These are phyloP conservation scores for Drosophila anomalata DNA, from an alignment of 2,888 invertebrate species.

Conservation along the genomic window DNA sequence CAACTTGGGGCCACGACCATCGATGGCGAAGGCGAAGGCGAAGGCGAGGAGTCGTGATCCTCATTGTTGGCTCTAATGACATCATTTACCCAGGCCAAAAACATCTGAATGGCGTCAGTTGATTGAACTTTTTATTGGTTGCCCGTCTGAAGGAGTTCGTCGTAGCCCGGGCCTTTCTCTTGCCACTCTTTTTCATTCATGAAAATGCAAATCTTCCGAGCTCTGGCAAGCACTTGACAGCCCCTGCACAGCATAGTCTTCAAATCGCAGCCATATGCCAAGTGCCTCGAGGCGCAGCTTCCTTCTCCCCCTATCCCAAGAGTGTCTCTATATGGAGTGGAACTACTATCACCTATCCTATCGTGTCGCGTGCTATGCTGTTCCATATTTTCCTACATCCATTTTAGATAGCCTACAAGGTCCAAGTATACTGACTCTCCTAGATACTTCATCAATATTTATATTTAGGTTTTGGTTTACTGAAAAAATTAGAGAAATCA, in stretches of 20 bases:
- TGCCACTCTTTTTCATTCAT: constrained; percentile 63
- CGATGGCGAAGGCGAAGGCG: constrained; percentile 12
- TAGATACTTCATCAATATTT: background rate
- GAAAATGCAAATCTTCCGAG: constrained; percentile 67
- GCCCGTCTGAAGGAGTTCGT: constrained; percentile 30
- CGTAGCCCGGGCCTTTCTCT: constrained; percentile 54
- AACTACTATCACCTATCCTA: constrained; percentile 65
- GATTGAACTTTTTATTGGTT: constrained; percentile 74
- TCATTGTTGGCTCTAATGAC: constrained; percentile 65
- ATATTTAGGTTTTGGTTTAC: background rate
- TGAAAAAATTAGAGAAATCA: background rate
- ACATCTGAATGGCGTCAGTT: constrained; percentile 55
- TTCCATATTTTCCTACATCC: constrained; percentile 53
- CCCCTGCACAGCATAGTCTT: constrained; percentile 42
- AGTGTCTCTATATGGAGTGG: constrained; percentile 34
- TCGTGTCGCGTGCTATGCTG: constrained; percentile 72
- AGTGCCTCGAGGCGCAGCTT: constrained; percentile 65
- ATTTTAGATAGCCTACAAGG: constrained; percentile 38
- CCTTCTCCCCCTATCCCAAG: constrained; percentile 20
- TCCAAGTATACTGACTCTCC: background rate
- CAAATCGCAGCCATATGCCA: constrained; percentile 46
- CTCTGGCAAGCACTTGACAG: constrained; percentile 64
- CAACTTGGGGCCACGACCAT: constrained; percentile 12
- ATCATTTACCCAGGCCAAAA: constrained; percentile 59
- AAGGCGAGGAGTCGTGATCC: constrained; percentile 57